Evolutionary conservation across 2,888 invertebrate genomes (phyloP), one percentile per base, ranked within the genome.

Genomic region (Drosophila tanythrix): DNA sequence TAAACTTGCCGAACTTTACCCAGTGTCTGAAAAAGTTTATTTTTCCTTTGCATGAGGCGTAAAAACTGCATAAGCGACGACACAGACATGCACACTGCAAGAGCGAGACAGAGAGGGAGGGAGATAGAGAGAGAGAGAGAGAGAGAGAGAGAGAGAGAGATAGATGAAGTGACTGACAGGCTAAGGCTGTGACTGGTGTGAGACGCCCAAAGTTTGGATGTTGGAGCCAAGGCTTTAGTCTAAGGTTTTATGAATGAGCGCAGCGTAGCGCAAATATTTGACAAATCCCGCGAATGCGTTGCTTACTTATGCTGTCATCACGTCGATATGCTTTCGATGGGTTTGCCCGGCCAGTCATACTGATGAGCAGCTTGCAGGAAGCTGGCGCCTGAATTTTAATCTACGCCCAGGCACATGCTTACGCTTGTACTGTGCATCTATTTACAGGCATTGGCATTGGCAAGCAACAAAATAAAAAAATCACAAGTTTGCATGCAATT

Each of bases 1-100:
- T 84, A 84, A 85, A 89, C 89, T 88, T 85, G 88, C 88, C 88
- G 85, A 85, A 89, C 88, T 85, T 83, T 87, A 82, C 84, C 68
- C 71, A 77, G 82, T 65, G 73, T 75, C 70, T 70, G 70, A 75
- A 84, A 87, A 84, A 84, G 74, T 89, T 84, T 70, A 70, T 76
- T 83, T 87, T 76, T 75, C 74, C 72, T 38, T 69, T 63, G 67
- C 66, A 61, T 68, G 70, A 81, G 73, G 82, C 81, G 87, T 75
- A 87, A 83, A 70, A 81, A 83, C 57, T 82, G 80, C 78, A 78
- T 60, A 71, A 72, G 55, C 72, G 50, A 7, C 33, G 48, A 40
- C 36, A n/a, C 40, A 51, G 29, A 70, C 66, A 40, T 46, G 46
- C 15, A 46, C 46, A 25, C 1, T 8, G 51, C 27, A 0, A 48